phyloP scores from a whole-genome alignment of 2,888 invertebrate species.

The Calliopum simillimum region DNA sequence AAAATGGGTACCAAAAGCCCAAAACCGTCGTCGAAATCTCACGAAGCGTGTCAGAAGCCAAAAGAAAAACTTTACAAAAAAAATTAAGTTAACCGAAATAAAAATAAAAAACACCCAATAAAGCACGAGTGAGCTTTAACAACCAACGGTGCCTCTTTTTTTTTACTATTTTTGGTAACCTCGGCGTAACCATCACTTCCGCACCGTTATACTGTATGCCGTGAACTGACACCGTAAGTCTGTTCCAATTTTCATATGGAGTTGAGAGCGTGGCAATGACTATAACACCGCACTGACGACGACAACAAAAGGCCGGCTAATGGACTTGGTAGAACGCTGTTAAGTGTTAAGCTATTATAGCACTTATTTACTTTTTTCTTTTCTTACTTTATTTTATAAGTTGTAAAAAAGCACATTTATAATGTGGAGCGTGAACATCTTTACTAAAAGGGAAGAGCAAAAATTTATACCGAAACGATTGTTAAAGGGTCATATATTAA shows the following conservation, averaged over 20 bases:
- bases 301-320: background rate
- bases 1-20: constrained; percentile 5
- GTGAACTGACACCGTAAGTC: constrained; percentile 30
- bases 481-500: too few relatives aligned
- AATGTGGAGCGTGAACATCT: too few relatives aligned
- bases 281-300: background rate
- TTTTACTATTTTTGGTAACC: constrained; percentile 1
- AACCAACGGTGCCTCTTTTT: background rate
- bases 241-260: constrained; percentile 34
- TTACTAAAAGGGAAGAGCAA: too few relatives aligned
- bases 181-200: constrained; percentile 7
- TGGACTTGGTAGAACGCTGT: background rate
- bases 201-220: constrained; percentile 36
- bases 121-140: constrained; percentile 17
- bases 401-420: too few relatives aligned
- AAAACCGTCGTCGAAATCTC: background rate
- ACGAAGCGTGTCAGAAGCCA: constrained; percentile 6
- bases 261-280: background rate
- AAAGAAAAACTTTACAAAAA: background rate
- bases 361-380: too few relatives aligned
- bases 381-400: too few relatives aligned
- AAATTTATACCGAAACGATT: too few relatives aligned
- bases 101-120: constrained; percentile 4
- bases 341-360: too few relatives aligned
- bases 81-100: background rate